phyloP scores from a whole-genome alignment of 2,797 vertebrate genomes.

The Leptodactylus fallax region DNA sequence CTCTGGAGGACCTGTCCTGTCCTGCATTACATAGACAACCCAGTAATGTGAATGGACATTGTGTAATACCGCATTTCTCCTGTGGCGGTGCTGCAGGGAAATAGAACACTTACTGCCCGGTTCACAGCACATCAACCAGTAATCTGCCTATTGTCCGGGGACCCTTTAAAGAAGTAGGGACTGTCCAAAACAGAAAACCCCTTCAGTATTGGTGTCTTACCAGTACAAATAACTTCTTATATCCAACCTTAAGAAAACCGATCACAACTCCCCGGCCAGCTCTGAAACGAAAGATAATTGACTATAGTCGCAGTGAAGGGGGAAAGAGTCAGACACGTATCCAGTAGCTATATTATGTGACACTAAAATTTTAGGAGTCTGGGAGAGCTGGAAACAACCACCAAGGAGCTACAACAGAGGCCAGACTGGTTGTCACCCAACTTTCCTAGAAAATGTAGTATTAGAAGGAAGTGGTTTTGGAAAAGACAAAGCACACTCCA shows the following conservation, averaged over 20 bases:
- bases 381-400: no score
- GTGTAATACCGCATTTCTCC: no score
- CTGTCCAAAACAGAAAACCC: background rate
- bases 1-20: no score
- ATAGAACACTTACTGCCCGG: no score
- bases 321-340: no score
- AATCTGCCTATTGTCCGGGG: background rate
- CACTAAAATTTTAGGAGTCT: no score
- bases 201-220: constrained; percentile 69
- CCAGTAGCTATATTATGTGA: no score
- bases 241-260: constrained; percentile 91
- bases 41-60: no score
- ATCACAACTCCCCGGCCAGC: constrained; percentile 77
- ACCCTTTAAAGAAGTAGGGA: background rate
- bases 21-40: no score
- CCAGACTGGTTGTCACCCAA: background rate
- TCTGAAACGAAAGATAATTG: constrained; percentile 56
- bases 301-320: background rate
- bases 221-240: constrained; percentile 92
- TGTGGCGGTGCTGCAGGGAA: no score
- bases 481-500: no score
- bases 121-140: no score
- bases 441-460: background rate
- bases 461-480: background rate
- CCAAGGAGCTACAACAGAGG: background rate